phyloP scores from a whole-genome alignment of 2,113 vertebrate genomes.

The Recurvirostra avosetta region DNA sequence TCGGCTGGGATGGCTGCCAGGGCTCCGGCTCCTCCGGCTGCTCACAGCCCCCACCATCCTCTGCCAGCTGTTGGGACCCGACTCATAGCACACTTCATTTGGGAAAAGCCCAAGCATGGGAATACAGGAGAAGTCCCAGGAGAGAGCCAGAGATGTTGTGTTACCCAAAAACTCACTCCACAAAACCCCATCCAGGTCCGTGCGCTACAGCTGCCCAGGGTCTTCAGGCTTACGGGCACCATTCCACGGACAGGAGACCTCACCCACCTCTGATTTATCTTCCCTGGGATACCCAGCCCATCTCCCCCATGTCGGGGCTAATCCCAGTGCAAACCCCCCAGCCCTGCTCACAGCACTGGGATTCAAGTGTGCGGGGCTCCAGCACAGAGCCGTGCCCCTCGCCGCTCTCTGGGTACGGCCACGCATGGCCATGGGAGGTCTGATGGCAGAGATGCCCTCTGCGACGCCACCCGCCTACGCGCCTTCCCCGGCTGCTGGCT shows the following conservation, averaged over 20 bases:
- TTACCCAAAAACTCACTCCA: not conserved
- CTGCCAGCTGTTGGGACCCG: fast-evolving
- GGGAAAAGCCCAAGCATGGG: not conserved
- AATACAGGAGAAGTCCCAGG: not conserved
- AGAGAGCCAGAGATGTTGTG: not conserved
- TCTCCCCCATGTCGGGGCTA: fast-evolving
- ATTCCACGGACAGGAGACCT: not conserved
- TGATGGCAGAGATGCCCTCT: not conserved
- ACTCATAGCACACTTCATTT: fast-evolving
- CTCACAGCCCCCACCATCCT: not conserved
- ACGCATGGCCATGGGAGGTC: fast-evolving
- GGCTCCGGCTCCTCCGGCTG: fast-evolving
- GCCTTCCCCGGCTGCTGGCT: fast-evolving
- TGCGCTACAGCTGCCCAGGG: fast-evolving
- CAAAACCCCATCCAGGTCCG: not conserved
- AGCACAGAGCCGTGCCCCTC: not conserved
- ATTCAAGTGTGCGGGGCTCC: fast-evolving
- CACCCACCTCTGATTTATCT: not conserved
- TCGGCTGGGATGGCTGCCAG: fast-evolving
- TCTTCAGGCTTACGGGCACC: not conserved
- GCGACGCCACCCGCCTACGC: fast-evolving
- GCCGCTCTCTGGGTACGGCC: fast-evolving
- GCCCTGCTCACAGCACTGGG: fast-evolving
- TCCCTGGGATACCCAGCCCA: not conserved
- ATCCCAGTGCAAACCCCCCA: not conserved